Base-by-base conservation (phyloP, 1,140 invertebrate species). In the Nylanderia fulva region DNA sequence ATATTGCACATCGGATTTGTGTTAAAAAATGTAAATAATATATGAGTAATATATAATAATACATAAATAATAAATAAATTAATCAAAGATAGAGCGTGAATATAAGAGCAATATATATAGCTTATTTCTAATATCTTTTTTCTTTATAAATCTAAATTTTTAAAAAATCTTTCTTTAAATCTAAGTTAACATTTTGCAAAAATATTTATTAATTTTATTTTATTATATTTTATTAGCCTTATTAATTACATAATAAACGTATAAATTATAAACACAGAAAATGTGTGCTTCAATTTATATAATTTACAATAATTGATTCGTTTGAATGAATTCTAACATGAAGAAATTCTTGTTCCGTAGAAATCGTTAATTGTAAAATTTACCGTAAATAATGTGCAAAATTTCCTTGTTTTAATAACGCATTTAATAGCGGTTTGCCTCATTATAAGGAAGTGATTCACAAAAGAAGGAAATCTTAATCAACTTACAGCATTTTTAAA, bases 61-160 rank as follows among this genome's bases (percentile, higher is more conserved):
- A 3, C 15, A 42, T 29, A 72, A 13, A n/a, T 6, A 77, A 48
- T 64, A n/a, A n/a, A 15, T 36, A 48, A 63, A 64, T 77, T 77
- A 48, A 48, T 76, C 6, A 29, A 76, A 29, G 13, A 29, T 13
- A 21, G 24, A 42, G 0, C 8, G 13, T 21, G 13, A 21, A 75
- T 52, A 24, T 27, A 75, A 24, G 56, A 24, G 58, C 24, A 61
- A 61, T 2, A 33, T n/a, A 29, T 29, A n/a, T 54, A 54, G n/a
- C 8, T 54, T 54, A n/a, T 54, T 54, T 21, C 8, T 18, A 52
- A 52, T 52, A 7, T 18, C 52, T 54, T 63, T 18, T 63, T 33
- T 63, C 29, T 33, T 39, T n/a, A n/a, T 21, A 39, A 64, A 64
- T 36, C 36, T 5, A 64, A 36, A 9, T 76, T 64, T n/a, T n/a